Evolutionary conservation across 2,888 invertebrate species (phyloP), one percentile per base, ranked within the genome.

Genomic region (Morpho deidamia): DNA sequence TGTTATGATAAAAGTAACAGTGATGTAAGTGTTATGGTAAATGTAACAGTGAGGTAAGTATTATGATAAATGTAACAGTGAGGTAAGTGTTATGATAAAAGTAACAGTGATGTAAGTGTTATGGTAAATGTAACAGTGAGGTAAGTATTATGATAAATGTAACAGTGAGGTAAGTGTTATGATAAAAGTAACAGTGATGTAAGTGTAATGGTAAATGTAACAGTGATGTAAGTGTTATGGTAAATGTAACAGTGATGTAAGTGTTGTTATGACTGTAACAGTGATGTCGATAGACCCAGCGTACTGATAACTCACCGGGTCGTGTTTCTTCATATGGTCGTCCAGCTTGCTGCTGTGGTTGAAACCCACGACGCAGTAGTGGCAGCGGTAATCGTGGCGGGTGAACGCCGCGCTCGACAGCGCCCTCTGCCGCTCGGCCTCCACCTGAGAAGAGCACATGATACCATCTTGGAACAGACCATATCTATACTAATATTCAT

Each of bases 241-340:
- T 8, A 0, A 7, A 37, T 37, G 8, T 10, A 37, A 10, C 37
- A n/a, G 9, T n/a, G 37, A 8, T 11, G 3, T n/a, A 35, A 35
- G 3, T 11, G 11, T 23, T 23, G 11, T 34, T 34, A 11, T 3
- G 33, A 9, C 1, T 10, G 37, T 37, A 10, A 9, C 37, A n/a
- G 11, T 11, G n/a, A 7, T 34, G 4, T 10, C 9, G 3, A 9
- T 5, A 9, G n/a, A n/a, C n/a, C 7, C 2, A 10, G 9, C n/a
- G 14, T 23, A 23, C n/a, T 38, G n/a, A 7, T 0, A 7, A 54
- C 73, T 66, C 4, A 85, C 85, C 60, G 65, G 64, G 0, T 74
- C 69, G 46, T 85, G 85, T 51, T 84, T 85, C 65, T 67, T 72
- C 74, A 81, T 48, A 32, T 86, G 86, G 32, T 78, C 72, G 1